A percentile compares a stretch with the other conserved stretches of the same genome.
Evolutionary conservation across 1,140 invertebrate genomes (phyloP).

Genomic region (Halyomorpha halys): DNA sequence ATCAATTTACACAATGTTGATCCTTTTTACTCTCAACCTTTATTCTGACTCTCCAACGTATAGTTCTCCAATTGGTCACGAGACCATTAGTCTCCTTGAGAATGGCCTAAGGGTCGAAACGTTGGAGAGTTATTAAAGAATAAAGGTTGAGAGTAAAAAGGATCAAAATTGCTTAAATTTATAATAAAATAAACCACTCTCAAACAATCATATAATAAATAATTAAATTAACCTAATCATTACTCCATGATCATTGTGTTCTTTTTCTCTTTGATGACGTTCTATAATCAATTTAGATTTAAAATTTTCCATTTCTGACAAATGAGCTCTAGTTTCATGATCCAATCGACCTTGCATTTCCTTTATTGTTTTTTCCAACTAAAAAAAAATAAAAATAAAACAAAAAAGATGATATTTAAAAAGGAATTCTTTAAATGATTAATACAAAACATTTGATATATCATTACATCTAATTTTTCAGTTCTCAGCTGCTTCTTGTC

Average conservation of each 20-base stretch:
- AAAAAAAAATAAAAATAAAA: too few species aligned
- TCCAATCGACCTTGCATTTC: constrained; percentile 50
- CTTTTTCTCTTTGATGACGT: constrained; percentile 65
- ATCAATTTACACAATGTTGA: too few species aligned
- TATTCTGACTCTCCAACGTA: too few species aligned
- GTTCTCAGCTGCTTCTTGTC: constrained; percentile 62
- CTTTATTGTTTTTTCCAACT: constrained; percentile 54
- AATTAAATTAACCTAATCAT: constrained; percentile 51
- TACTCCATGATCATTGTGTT: constrained; percentile 59
- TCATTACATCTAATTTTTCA: constrained; percentile 43
- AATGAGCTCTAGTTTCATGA: constrained; percentile 43
- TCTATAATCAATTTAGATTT: constrained; percentile 62
- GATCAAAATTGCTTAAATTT: too few species aligned
- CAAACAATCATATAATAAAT: too few species aligned
- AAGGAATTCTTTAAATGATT: constrained; percentile 21
- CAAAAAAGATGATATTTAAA: constrained; percentile 22
- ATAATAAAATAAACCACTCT: too few species aligned
- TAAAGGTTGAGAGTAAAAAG: too few species aligned
- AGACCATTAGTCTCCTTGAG: too few species aligned
- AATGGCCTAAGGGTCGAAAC: too few species aligned
- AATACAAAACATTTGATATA: neutral
- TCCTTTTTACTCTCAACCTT: too few species aligned
- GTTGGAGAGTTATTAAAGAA: too few species aligned
- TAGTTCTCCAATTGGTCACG: too few species aligned
- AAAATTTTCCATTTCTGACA: constrained; percentile 51